Evolutionary conservation across 2,113 vertebrate genomes (phyloP).

Genomic region (Melanocharis versteri): DNA sequence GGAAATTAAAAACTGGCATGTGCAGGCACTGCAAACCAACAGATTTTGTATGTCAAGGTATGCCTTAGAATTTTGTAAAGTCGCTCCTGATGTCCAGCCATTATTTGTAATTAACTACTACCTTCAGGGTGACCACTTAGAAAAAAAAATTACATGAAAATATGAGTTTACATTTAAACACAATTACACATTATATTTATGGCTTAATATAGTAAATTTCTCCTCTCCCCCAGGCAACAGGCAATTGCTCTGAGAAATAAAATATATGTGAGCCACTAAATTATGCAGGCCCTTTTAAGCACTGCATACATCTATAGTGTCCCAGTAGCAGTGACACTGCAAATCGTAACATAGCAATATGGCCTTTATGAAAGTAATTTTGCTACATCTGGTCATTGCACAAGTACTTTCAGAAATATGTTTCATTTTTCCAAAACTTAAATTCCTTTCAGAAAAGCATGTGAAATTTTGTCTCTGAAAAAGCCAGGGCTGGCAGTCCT

Average conservation of each 20-base stretch:
- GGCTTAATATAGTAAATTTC: neutral
- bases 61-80: neutral
- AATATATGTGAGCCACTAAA: neutral
- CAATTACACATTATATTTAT: neutral
- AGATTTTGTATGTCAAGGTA: neutral
- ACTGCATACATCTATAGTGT: neutral
- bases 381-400: neutral
- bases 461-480: neutral
- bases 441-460: neutral
- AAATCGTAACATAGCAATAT: neutral
- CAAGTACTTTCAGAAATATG: neutral
- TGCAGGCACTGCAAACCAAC: neutral
- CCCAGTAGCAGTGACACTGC: neutral
- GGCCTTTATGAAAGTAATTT: neutral
- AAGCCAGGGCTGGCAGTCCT: neutral
- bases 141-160: neutral
- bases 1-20: neutral
- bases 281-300: neutral
- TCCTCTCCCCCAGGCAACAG: neutral
- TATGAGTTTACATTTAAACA: neutral
- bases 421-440: neutral
- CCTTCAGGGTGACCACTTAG: neutral
- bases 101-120: neutral
- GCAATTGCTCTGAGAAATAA: neutral
- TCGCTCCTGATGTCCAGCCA: neutral